Evolutionary conservation across 2,888 invertebrate species (phyloP).

Genomic region (Thysanoteuthis rhombus): DNA sequence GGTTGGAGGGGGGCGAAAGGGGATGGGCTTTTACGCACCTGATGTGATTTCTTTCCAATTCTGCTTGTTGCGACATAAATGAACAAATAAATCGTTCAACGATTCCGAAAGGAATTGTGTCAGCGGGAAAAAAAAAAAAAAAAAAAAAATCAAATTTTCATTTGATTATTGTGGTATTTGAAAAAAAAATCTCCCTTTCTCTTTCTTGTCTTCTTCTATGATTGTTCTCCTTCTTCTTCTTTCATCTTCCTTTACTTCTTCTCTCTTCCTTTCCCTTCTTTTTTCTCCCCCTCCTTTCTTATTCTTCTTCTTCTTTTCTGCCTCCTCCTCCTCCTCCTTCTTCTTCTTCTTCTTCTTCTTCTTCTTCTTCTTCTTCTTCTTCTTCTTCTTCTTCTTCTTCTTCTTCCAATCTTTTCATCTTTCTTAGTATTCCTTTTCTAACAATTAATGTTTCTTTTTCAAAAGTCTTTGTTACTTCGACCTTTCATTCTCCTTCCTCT

Average conservation of each 20-base stretch:
- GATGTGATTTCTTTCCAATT: no score
- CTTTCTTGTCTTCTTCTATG: not conserved
- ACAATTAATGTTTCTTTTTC: no score
- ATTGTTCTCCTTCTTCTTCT: not conserved
- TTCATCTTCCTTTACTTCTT: not conserved
- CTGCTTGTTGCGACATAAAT: no score
- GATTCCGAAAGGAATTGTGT: not conserved
- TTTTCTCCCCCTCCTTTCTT: not conserved
- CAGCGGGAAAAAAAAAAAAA: not conserved
- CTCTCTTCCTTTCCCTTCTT: no score
- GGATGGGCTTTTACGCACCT: no score
- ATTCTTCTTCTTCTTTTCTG: no score
- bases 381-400: not conserved
- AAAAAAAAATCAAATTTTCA: no score
- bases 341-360: no score
- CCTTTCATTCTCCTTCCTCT: not conserved
- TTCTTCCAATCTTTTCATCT: not conserved
- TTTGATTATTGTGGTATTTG: not conserved
- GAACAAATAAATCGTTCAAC: not conserved
- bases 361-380: not conserved
- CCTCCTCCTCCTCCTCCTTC: no score
- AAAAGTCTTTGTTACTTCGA: no score
- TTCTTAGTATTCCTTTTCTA: not conserved
- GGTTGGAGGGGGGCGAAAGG: no score
- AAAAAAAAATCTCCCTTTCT: no score